These are phyloP conservation scores for Leucophenga maculata DNA, from an alignment of 2,888 invertebrate genomes.

Conservation along the genomic window DNA sequence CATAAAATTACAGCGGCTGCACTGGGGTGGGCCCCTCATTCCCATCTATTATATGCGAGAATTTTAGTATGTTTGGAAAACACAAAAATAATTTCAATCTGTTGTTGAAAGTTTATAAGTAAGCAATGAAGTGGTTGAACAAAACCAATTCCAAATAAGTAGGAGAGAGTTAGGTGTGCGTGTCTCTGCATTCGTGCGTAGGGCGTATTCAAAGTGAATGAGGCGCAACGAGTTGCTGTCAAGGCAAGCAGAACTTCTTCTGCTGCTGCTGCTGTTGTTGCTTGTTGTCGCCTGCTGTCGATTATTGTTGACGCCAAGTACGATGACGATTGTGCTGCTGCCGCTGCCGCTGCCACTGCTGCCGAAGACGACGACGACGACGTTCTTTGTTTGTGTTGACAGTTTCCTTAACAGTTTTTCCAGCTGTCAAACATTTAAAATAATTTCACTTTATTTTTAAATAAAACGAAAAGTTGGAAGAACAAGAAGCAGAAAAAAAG, in stretches of 20 bases:
- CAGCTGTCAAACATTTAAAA: conserved; percentile 56
- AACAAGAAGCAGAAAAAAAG: conserved; percentile 24
- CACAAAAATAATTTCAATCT: no score
- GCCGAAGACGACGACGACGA: conserved; percentile 22
- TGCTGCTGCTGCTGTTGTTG: not conserved
- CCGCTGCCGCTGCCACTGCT: not conserved
- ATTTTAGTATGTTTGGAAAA: no score
- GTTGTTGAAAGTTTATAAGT: no score
- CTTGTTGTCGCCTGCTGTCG: conserved; percentile 37
- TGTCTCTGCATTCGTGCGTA: not conserved
- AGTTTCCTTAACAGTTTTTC: conserved; percentile 46
- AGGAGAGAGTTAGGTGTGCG: not conserved
- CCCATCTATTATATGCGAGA: no score
- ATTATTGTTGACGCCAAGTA: conserved; percentile 3
- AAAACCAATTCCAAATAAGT: no score
- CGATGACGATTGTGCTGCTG: not conserved
- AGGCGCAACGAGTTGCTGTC: not conserved
- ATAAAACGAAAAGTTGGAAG: conserved; percentile 39
- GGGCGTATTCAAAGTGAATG: not conserved
- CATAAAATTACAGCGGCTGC: no score
- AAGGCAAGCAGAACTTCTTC: not conserved
- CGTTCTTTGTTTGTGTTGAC: conserved; percentile 37
- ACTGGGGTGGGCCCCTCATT: no score
- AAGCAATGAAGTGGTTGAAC: no score
- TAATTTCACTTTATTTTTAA: conserved; percentile 43